Conservation (phyloP, 30 jellyfish, hydroid and myxozoan genomes). For the Pseudorhiza aurosa region DNA sequence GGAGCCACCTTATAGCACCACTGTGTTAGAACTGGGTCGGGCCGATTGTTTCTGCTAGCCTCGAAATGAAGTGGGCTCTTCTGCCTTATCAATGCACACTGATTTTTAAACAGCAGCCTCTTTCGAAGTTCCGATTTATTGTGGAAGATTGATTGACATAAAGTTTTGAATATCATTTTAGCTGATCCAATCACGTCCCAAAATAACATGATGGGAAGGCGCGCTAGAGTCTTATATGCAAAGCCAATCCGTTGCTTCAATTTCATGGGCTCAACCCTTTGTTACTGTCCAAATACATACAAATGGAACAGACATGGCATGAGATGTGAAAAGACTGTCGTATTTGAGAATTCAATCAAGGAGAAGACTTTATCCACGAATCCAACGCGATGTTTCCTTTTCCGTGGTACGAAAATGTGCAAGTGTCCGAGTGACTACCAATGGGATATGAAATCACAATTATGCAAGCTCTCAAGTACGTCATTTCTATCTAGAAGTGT, state of each 20-base stretch:
- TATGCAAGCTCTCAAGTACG: slow-evolving; percentile 54
- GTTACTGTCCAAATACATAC: slow-evolving; percentile 60
- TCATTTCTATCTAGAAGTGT: no score
- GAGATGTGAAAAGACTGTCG: slow-evolving; percentile 60
- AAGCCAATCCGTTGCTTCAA: slow-evolving; percentile 56
- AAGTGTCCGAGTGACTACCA: slow-evolving; percentile 74
- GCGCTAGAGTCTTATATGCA: slow-evolving; percentile 32
- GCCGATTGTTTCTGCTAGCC: no score
- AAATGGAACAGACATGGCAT: slow-evolving; percentile 55
- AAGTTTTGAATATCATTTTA: no score
- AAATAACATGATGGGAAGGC: slow-evolving; percentile 27
- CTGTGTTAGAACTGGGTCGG: no score
- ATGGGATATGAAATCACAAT: slow-evolving; percentile 55
- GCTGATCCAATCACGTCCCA: slow-evolving; percentile 31
- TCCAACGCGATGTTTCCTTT: slow-evolving; percentile 60
- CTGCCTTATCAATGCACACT: no score
- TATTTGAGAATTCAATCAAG: slow-evolving; percentile 14
- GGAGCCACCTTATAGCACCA: no score
- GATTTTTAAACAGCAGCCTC: no score
- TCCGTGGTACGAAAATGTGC: slow-evolving; percentile 63
- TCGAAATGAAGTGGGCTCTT: no score
- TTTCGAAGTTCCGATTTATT: no score
- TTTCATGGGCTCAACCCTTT: slow-evolving; percentile 51
- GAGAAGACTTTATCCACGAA: slow-evolving; percentile 16
- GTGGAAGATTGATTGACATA: no score